Evolutionary conservation across 2,797 vertebrate genomes (phyloP), one percentile per base, ranked within the genome.

Genomic region (Alauda arvensis): DNA sequence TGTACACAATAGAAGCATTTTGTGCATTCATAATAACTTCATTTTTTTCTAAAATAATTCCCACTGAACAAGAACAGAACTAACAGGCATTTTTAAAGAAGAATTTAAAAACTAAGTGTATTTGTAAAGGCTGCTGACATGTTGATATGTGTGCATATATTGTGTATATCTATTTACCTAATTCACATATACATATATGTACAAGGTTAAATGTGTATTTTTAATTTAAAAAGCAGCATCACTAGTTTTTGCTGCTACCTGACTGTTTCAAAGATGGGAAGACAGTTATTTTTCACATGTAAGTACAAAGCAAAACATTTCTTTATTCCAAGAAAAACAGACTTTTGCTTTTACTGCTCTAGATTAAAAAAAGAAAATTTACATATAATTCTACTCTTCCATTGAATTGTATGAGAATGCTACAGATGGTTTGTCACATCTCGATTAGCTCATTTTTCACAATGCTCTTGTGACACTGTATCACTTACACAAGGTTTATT

Each of bases 371-470:
- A 52, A 52, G 48, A 59, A 42, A 40, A 26, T 1, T 56, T 68
- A 78, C 61, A 29, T 74, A 39, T 26, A 74, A 67, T 80, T 92
- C 76, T 88, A 59, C 49, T 74, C 84, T 93, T 92, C 90, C 81
- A 78, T 49, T 92, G 95, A 97, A 97, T 59, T 95, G 23, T 34
- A 78, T 4, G 18, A 96, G 91, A 96, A 66, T 91, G 91, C 85
- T 92, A 90, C 65, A 76, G 93, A 95, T 90, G 93, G 85, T 91
- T 85, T 96, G 88, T 86, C 85, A 91, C 81, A 93, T 93, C 83
- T 79, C 26, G 25, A 93, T 61, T 83, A 91, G 86, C 87, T 95
- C 83, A 95, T 95, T 95, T 93, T 93, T 96, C 95, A 93, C 77
- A 74, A 83, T 80, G 69, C 89, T 94, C 93, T 96, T 69, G 61